phyloP scores from a whole-genome alignment of 2,113 vertebrate species.

The Collichthys lucidus region DNA sequence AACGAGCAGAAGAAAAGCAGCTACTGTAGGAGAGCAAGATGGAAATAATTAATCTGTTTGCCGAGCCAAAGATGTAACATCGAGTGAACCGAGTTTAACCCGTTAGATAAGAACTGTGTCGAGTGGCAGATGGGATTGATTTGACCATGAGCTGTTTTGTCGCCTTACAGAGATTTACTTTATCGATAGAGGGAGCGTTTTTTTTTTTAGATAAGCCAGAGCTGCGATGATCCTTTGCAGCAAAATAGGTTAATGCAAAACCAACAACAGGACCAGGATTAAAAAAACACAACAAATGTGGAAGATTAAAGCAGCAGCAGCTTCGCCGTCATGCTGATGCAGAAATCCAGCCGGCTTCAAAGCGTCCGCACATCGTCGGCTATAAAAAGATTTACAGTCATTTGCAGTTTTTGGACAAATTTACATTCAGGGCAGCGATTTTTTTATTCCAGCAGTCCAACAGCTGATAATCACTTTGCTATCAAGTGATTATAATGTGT shows the following conservation, averaged over 20 bases:
- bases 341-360: slow-evolving; percentile 59
- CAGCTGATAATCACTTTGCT: slow-evolving; percentile 28
- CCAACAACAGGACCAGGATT: slow-evolving; percentile 53
- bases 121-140: slow-evolving; percentile 41
- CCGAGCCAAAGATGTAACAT: slow-evolving; percentile 41
- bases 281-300: slow-evolving; percentile 49
- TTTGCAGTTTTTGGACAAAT: slow-evolving; percentile 43
- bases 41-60: slow-evolving; percentile 54
- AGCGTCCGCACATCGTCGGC: slow-evolving; percentile 41
- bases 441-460: slow-evolving; percentile 16
- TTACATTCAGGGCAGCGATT: slow-evolving; percentile 57
- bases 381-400: slow-evolving; percentile 59
- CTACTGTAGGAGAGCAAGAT: slow-evolving; percentile 26
- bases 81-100: slow-evolving; percentile 51
- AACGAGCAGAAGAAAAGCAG: slow-evolving; percentile 47
- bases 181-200: slow-evolving; percentile 18
- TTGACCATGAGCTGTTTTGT: slow-evolving; percentile 5
- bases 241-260: slow-evolving; percentile 70
- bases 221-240: slow-evolving; percentile 41
- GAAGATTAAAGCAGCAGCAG: slow-evolving; percentile 62
- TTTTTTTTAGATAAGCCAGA: slow-evolving; percentile 50
- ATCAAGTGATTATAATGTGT: slow-evolving; percentile 25
- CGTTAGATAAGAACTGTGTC: slow-evolving; percentile 37
- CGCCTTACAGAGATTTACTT: slow-evolving; percentile 26
- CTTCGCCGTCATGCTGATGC: slow-evolving; percentile 58